Percentiles rank a stretch among this genome's conserved stretches.
These are phyloP conservation scores for Aradus depressus DNA, from an alignment of 2,888 invertebrate species.

Conservation along the genomic window DNA sequence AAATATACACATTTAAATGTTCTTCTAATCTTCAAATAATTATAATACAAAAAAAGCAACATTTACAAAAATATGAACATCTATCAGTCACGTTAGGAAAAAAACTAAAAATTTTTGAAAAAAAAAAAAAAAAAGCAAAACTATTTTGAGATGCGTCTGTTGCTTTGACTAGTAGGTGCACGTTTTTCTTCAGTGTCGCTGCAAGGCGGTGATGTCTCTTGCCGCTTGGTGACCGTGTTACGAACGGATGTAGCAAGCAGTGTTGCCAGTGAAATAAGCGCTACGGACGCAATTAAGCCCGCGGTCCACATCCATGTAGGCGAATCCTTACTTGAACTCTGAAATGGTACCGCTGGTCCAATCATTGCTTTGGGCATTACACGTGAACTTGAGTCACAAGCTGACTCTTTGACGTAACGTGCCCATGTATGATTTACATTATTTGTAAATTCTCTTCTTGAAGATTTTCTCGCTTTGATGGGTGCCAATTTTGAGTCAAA, in stretches of 20 bases:
- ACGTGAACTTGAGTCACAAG: slow-evolving; percentile 22
- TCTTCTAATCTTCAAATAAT: too few relatives aligned
- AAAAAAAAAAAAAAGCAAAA: too few relatives aligned
- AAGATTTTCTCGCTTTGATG: slow-evolving; percentile 38
- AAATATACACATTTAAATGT: too few relatives aligned
- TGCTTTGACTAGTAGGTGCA: neutral
- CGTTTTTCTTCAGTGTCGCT: slow-evolving; percentile 5
- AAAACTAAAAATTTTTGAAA: too few relatives aligned
- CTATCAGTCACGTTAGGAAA: too few relatives aligned
- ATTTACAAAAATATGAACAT: too few relatives aligned
- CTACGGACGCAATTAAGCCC: slow-evolving; percentile 3
- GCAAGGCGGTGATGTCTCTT: neutral
- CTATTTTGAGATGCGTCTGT: too few relatives aligned
- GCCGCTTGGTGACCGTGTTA: slow-evolving; percentile 4
- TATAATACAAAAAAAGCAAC: too few relatives aligned
- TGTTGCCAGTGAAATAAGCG: slow-evolving; percentile 8
- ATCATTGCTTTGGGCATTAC: slow-evolving; percentile 12
- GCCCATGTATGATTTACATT: slow-evolving; percentile 56
- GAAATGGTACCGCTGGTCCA: neutral
- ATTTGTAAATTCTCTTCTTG: slow-evolving; percentile 46
- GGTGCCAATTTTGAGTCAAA: slow-evolving; percentile 45
- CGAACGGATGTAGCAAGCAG: slow-evolving; percentile 13
- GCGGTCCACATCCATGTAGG: slow-evolving; percentile 21
- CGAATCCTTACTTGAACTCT: neutral
- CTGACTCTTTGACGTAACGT: slow-evolving; percentile 42